Evolutionary conservation across 2,797 vertebrate genomes (phyloP).

Genomic region (Molossus alvarezi): DNA sequence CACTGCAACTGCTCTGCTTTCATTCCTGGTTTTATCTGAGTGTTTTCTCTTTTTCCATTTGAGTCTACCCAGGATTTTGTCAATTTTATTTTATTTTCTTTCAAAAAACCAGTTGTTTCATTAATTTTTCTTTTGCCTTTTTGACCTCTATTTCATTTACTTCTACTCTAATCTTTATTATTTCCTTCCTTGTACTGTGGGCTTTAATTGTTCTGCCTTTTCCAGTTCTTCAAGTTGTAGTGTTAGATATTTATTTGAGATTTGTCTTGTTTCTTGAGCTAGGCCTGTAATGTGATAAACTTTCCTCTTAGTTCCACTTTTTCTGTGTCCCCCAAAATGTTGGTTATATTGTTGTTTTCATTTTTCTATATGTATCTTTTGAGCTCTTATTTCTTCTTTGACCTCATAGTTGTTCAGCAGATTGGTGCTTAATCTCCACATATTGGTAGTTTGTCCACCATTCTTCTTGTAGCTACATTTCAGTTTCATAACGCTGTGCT

Average conservation of each 20-base stretch:
- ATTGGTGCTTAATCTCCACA: neutral
- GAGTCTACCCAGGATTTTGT: neutral
- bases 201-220: neutral
- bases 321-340: neutral
- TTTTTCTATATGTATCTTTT: neutral
- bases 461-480: neutral
- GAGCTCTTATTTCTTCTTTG: neutral
- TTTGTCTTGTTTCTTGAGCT: neutral
- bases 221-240: neutral
- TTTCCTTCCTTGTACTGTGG: neutral
- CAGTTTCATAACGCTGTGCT: too few relatives aligned
- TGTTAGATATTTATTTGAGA: neutral
- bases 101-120: neutral
- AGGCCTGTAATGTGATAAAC: neutral
- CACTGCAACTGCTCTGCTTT: neutral
- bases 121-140: neutral
- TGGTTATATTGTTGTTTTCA: neutral
- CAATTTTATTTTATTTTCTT: neutral
- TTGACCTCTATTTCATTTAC: neutral
- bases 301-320: neutral
- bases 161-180: neutral
- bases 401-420: neutral
- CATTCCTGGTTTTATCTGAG: neutral
- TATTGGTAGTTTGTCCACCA: neutral
- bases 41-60: neutral